Evolutionary conservation across 2,888 invertebrate species (phyloP), one percentile per base, ranked within the genome.

Genomic region (Ectobius pallidus): DNA sequence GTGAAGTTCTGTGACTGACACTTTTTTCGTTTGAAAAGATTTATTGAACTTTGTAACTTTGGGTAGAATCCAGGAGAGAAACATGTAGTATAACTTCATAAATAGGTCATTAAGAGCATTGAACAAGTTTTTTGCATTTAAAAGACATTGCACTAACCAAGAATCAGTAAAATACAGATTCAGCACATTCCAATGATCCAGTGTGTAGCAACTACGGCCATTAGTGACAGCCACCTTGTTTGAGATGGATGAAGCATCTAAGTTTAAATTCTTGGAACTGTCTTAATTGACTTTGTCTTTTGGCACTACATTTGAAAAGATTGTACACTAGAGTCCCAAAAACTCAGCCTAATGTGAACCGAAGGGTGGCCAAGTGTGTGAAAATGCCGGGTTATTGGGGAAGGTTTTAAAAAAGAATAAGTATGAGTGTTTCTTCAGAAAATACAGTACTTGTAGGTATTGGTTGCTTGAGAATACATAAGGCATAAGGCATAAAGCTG

Each of bases 221-320:
- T 18, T 27, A 27, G 74, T 70, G n/a, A 65, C 3, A 74, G 74
- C 80, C 80, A 81, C 16, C 79, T 74, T 4, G 79, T 80, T 71
- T 79, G 78, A 1, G 75, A 62, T 49, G 80, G 78, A 44, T 77
- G 79, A 0, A 80, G 72, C 4, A 79, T 76, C 70, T 77, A 77
- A 22, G 77, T 76, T 71, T 34, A 70, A 80, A 78, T n/a, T 16
- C 58, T 74, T 81, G 79, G 67, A 78, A 77, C 39, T 76, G 32
- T 34, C 16, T 20, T 6, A 78, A 75, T 34, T 63, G n/a, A 7
- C 63, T 63, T 32, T 77, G 77, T 67, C 70, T 78, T 78, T 1
- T n/a, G n/a, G 77, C 39, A 71, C 77, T 79, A 27, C 32, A 62
- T 16, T 77, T 75, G 7, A 79, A 76, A 61, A 75, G 77, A 69